Evolutionary conservation across 2,113 vertebrate genomes (phyloP), one percentile per base, ranked within the genome.

Genomic region (Procapra przewalskii): DNA sequence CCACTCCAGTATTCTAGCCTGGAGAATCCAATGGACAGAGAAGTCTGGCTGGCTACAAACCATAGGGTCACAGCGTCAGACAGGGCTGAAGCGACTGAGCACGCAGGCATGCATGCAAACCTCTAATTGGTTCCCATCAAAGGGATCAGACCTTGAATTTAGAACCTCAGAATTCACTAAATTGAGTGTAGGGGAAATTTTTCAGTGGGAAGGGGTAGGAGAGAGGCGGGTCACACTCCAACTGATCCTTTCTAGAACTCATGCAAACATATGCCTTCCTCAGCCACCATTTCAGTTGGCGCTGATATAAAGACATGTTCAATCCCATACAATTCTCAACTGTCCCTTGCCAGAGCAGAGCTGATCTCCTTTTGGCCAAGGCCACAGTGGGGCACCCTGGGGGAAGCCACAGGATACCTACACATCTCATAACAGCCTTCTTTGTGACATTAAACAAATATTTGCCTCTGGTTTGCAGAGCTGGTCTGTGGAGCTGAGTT

Each of bases 381-480:
- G 60, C 94, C 92, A 80, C 82, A 67, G 45, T 52, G 59, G 45
- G 54, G 23, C 4, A 17, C 48, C 64, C 25, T 52, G 45, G 86
- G 52, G 60, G 91, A 89, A n/a, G 6, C 96, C 91, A 45, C 82
- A 80, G 80, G 86, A 87, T 25, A 97, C 62, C 97, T 82, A 94
- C 50, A 83, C 96, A 88, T 84, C 40, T 90, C 40, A 97, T 88
- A 97, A 98, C 27, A 57, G 82, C 67, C 75, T 93, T 7, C 93
- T 97, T 97, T 98, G 91, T 98, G 93, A 83, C 67, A 75, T 90
- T 97, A 89, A 97, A 80, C 95, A 93, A 97, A 97, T 94, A 97
- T 98, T 97, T 97, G 96, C 91, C 71, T 96, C 77, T 14, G 40
- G 48, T 14, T 40, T 67, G 57, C 77, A 93, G 75, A 59, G 59